A percentile compares a stretch with the other conserved stretches of the same genome.
These are phyloP conservation scores for Drymodes brunneopygia DNA, from an alignment of 2,113 vertebrate species.

Conservation along the genomic window DNA sequence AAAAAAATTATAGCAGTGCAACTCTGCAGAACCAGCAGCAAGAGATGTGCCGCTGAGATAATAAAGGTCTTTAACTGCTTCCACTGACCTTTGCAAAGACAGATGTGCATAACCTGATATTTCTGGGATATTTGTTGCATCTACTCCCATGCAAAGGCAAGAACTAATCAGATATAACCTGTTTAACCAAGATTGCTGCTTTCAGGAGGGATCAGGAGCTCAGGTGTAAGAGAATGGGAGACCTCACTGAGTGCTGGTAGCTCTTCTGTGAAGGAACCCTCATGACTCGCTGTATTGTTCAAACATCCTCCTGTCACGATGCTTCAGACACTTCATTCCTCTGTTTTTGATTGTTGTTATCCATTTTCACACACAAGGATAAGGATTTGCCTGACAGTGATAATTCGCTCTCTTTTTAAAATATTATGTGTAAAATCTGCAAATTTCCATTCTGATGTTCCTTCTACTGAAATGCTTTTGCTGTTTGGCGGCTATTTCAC, in stretches of 20 bases:
- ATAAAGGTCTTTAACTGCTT: background rate
- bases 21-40: background rate
- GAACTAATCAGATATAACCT: background rate
- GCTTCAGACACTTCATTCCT: background rate
- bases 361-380: background rate
- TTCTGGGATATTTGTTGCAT: background rate
- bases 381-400: background rate
- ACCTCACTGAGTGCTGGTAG: background rate
- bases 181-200: background rate
- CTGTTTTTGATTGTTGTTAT: background rate
- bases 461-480: background rate
- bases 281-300: background rate
- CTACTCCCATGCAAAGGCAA: background rate
- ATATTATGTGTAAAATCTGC: background rate
- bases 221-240: background rate
- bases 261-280: background rate
- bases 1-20: background rate
- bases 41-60: background rate
- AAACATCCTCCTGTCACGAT: background rate
- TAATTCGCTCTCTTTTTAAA: background rate
- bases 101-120: no score
- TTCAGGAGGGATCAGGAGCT: background rate
- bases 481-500: background rate
- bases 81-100: background rate
- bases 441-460: background rate